Base-by-base conservation (phyloP, 2,797 vertebrate species). In the Anabacerthia variegaticeps region DNA sequence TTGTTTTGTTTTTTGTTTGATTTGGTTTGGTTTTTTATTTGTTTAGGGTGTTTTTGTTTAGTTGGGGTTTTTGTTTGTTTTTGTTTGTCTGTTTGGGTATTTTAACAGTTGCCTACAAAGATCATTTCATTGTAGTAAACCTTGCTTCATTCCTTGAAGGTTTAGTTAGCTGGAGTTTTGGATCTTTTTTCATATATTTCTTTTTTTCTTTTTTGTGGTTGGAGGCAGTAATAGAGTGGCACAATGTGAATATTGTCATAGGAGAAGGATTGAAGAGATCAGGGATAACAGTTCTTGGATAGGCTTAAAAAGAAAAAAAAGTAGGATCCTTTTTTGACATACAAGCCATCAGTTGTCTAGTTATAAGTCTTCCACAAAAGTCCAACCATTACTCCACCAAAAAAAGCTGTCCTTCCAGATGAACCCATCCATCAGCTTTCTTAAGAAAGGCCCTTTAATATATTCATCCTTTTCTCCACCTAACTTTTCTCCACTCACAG, bases 111-210 rank as follows among this genome's bases (percentile, higher is more conserved):
- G 14, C 14, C n/a, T 91, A 21, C 4, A 55, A 82, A 51, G 5
- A 67, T 73, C 0, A 71, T 76, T 81, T 74, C 7, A n/a, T 3
- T 85, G 8, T 14, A 56, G 14, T 34, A 84, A 77, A 52, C 41
- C 52, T 63, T 63, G 7, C 10, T n/a, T 59, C 49, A 30, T 73
- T 80, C 17, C 8, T 74, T 91, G 21, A 20, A 1, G 4, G 9
- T 75, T 89, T 75, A 12, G 1, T 43, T 78, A 19, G 3, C 3
- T 67, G 21, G 11, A 4, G 1, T 1, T 19, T 43, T 20, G 19
- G 43, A 20, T 20, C 2, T 7, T 79, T 67, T 2, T 39, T 72
- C 0, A 6, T 26, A 21, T 48, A 3, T 34, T 59, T 30, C 7
- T 3, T 36, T 16, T 30, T 44, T 59, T 51, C 7, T 52, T 5